Percentiles rank a stretch among this genome's conserved stretches.
These are phyloP conservation scores for Drosophila parvula DNA, from an alignment of 1,140 invertebrate genomes.

Conservation along the genomic window DNA sequence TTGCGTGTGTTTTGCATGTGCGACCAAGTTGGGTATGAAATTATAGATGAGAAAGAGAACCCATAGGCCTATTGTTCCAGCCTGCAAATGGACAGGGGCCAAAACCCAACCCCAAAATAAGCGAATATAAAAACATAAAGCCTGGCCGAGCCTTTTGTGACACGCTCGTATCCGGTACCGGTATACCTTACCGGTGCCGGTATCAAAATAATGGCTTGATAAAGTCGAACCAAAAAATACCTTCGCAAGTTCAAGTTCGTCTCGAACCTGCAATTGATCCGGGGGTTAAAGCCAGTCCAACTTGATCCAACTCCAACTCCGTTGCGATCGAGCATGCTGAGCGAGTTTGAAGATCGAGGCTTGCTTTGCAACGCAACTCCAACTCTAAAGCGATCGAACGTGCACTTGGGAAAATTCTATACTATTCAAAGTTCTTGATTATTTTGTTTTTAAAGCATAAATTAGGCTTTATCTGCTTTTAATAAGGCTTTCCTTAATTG, in stretches of 20 bases:
- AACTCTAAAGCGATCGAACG: not conserved
- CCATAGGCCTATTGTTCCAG: slow-evolving; percentile 59
- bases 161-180: slow-evolving; percentile 77
- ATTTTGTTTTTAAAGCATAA: no score
- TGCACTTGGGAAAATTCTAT: not conserved
- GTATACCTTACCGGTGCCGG: slow-evolving; percentile 48
- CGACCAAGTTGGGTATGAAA: slow-evolving; percentile 57
- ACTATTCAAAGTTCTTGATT: no score
- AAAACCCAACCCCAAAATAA: slow-evolving; percentile 59
- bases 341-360: not conserved
- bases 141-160: slow-evolving; percentile 65
- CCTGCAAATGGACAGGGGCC: slow-evolving; percentile 51
- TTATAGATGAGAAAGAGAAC: slow-evolving; percentile 37
- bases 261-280: slow-evolving; percentile 22
- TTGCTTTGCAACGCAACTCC: not conserved
- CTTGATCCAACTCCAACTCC: slow-evolving; percentile 18
- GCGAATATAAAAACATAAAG: slow-evolving; percentile 26
- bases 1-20: slow-evolving; percentile 62
- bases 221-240: slow-evolving; percentile 15
- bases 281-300: not conserved
- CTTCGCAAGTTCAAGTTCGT: slow-evolving; percentile 32
- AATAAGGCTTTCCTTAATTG: no score
- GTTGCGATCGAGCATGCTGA: not conserved
- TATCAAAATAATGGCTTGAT: slow-evolving; percentile 70
- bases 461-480: no score